These are phyloP conservation scores for Trididemnum miniatum DNA, from an alignment of 23 tunicate genomes.

Conservation along the genomic window DNA sequence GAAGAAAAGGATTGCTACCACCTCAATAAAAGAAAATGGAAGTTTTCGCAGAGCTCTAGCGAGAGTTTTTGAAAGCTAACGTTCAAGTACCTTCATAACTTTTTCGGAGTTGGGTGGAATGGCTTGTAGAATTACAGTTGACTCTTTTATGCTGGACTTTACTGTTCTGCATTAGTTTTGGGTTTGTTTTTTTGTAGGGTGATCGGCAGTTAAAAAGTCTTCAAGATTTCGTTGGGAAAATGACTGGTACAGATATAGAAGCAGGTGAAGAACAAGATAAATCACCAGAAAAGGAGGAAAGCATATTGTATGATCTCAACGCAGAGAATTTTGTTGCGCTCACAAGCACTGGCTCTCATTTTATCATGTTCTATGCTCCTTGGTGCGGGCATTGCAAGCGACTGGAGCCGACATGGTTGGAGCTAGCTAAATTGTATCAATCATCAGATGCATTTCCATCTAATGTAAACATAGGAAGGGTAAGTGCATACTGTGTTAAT, in stretches of 20 bases:
- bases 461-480: conserved; percentile 69
- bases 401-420: conserved; percentile 78
- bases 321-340: conserved; percentile 55
- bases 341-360: conserved; percentile 49
- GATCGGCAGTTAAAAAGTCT: no score
- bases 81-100: no score
- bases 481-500: conserved; percentile 8
- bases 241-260: neutral
- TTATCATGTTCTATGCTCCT: conserved; percentile 85
- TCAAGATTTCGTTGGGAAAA: neutral
- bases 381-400: conserved; percentile 95
- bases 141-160: no score
- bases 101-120: no score
- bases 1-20: no score
- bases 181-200: no score
- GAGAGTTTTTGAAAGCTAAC: no score
- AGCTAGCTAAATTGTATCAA: conserved; percentile 55
- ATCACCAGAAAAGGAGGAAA: neutral
- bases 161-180: no score
- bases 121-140: no score
- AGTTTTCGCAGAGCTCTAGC: no score
- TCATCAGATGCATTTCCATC: conserved; percentile 18
- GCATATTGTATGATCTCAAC: conserved; percentile 54
- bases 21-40: no score
- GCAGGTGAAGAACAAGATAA: neutral